Percentiles rank a stretch among this genome's conserved stretches.
These are phyloP conservation scores for Halcyon badia DNA, from an alignment of 2,797 vertebrate species.

Conservation along the genomic window DNA sequence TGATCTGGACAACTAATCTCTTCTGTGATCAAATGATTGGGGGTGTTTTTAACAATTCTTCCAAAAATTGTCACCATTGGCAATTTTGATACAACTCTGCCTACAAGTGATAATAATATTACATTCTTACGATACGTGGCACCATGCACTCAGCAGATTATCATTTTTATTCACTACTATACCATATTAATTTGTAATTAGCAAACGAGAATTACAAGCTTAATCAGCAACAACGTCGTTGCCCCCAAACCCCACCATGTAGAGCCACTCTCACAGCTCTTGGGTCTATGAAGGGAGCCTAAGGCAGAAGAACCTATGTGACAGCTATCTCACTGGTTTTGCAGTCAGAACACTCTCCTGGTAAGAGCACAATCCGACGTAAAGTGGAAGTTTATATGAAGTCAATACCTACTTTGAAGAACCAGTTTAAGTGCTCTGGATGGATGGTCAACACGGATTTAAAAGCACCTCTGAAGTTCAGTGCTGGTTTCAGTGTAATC, in stretches of 20 bases:
- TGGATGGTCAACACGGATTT: not conserved
- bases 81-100: not conserved
- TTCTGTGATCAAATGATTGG: not conserved
- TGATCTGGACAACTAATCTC: not conserved
- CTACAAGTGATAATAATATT: not conserved
- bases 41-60: not conserved
- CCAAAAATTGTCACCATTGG: fast-evolving
- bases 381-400: not conserved
- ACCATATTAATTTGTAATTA: not conserved
- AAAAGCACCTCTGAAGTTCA: not conserved
- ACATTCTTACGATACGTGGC: not conserved
- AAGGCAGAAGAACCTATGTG: not conserved
- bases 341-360: not conserved
- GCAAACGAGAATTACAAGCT: not conserved
- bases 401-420: not conserved
- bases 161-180: not conserved
- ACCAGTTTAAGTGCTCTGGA: not conserved
- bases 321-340: not conserved
- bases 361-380: not conserved
- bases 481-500: not conserved
- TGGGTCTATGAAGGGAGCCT: not conserved
- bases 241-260: fast-evolving
- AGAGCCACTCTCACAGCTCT: no score
- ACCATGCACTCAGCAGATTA: not conserved
- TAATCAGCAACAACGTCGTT: not conserved